phyloP scores from a whole-genome alignment of 1,140 invertebrate genomes.

The Neuroterus valhalla region DNA sequence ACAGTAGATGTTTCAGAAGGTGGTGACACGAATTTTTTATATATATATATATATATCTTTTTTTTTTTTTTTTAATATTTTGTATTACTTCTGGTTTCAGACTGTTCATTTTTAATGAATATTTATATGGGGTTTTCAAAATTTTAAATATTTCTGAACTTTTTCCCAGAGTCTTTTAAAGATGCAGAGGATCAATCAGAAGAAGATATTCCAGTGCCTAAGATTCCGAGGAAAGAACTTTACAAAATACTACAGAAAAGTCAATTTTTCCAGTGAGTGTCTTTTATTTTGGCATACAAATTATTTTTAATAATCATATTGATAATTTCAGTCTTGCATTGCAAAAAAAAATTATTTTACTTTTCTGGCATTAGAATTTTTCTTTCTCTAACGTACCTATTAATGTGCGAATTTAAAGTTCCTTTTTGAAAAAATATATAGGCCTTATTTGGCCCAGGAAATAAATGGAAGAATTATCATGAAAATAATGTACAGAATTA shows the following conservation, averaged over 20 bases:
- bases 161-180: neutral
- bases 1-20: too few relatives aligned
- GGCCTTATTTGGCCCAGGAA: too few relatives aligned
- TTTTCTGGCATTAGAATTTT: too few relatives aligned
- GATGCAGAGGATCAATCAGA: neutral
- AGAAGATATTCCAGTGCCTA: conserved; percentile 38
- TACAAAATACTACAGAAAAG: conserved; percentile 60
- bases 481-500: too few relatives aligned
- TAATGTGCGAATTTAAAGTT: too few relatives aligned
- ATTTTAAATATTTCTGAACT: too few relatives aligned
- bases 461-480: too few relatives aligned
- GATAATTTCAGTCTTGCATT: conserved; percentile 29
- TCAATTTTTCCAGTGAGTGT: conserved; percentile 68
- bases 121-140: too few relatives aligned
- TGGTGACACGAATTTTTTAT: neutral
- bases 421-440: too few relatives aligned
- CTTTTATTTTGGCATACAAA: conserved; percentile 36
- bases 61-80: neutral
- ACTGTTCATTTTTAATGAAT: too few relatives aligned
- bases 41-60: neutral
- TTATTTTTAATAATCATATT: conserved; percentile 13
- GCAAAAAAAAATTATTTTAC: neutral
- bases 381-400: too few relatives aligned
- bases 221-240: conserved; percentile 56
- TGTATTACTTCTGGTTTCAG: too few relatives aligned